Base-by-base conservation (phyloP, 2,888 invertebrate genomes). In the Conistra vaccinii region DNA sequence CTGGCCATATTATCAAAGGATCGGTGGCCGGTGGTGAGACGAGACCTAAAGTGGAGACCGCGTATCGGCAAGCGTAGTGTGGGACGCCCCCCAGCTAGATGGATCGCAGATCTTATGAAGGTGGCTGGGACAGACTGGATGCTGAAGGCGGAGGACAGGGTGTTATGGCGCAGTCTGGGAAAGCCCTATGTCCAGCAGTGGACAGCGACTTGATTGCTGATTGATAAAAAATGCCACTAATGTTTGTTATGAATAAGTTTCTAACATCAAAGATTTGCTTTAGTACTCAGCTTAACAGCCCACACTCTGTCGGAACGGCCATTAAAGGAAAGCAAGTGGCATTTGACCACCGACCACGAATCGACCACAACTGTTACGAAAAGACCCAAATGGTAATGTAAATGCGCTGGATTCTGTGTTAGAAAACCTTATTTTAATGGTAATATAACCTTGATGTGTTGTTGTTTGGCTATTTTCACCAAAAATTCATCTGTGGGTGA, bases 261-360 rank as follows among this genome's bases (percentile, higher is more conserved):
- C 10, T 67, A 20, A 35, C 23, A 23, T n/a, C 10, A 62, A 29
- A 1, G n/a, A 78, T 73, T 60, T 68, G 26, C 14, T 26, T 20
- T 66, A 61, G n/a, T 55, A 32, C 20, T 23, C 48, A 39, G 26
- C 39, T 26, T 61, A 53, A 14, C 20, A 57, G n/a, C 14, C 17
- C 17, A 29, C 35, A 17, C 3, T 57, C 42, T 57, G n/a, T 14
- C 48, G 61, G 29, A 74, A 79, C 71, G 17, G 14, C 20, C 23
- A 72, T 57, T 79, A 66, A 53, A 76, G 71, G 35, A 77, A 76
- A 83, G 35, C 73, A 71, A 76, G 69, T 69, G 71, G 65, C 66
- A 67, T 80, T 80, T 74, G 76, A 57, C 58, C n/a, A 74, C 48
- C 10, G 62, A 76, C 76, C 76, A 63, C 73, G 39, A 66, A 51